Conservation (phyloP, 2,797 vertebrate genomes). For the Aldrovandia affinis region DNA sequence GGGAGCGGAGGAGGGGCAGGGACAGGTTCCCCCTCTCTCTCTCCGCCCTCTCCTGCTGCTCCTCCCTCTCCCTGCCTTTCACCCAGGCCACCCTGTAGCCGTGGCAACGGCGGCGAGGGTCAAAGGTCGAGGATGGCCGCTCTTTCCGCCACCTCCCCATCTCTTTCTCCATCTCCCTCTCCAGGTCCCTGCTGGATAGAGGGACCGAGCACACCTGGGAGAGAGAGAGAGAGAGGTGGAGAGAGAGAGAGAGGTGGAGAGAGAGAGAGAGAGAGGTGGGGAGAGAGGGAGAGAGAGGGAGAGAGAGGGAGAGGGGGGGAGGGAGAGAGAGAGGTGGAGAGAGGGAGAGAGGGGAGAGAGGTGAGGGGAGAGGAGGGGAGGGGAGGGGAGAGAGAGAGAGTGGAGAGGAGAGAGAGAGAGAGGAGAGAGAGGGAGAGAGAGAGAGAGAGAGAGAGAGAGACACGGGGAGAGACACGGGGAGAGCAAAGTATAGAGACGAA, state of each 20-base stretch:
- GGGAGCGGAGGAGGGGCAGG: slow-evolving; percentile 63
- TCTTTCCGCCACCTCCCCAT: slow-evolving; percentile 73
- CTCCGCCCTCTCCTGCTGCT: slow-evolving; percentile 57
- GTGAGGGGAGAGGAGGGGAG: too few species aligned
- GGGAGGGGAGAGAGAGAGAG: too few species aligned
- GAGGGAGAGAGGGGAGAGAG: too few species aligned
- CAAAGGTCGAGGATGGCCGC: slow-evolving; percentile 73
- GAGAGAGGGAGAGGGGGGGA: background rate
- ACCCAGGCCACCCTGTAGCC: slow-evolving; percentile 77
- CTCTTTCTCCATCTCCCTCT: slow-evolving; percentile 75
- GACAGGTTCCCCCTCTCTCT: slow-evolving; percentile 67
- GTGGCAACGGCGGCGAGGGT: slow-evolving; percentile 75
- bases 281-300: background rate
- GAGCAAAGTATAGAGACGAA: too few species aligned
- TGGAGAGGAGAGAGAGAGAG: too few species aligned
- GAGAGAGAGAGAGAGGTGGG: too few species aligned
- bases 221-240: background rate
- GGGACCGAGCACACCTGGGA: slow-evolving; percentile 79
- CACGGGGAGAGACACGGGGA: too few species aligned
- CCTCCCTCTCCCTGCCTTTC: slow-evolving; percentile 51
- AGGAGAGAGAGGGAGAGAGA: too few species aligned
- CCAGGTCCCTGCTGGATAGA: slow-evolving; percentile 76
- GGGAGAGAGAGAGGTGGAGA: too few species aligned
- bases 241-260: slow-evolving; percentile 67
- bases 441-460: too few species aligned